Base-by-base conservation (phyloP, 2,113 vertebrate genomes). In the Columba livia region DNA sequence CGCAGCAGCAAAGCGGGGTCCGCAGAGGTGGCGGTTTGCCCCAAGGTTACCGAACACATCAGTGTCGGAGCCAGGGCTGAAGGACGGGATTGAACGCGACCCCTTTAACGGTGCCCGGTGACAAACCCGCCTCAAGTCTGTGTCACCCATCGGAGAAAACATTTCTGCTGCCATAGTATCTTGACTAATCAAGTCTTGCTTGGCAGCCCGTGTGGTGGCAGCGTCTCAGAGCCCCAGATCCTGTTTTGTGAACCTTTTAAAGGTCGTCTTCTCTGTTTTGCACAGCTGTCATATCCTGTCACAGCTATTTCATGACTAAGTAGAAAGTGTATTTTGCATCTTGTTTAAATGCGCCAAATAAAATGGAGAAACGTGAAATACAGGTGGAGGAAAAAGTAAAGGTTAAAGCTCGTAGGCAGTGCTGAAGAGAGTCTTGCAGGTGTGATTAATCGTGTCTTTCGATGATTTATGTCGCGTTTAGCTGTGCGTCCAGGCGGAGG, bases 401-500 rank as follows among this genome's bases (percentile, higher is more conserved):
- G 47, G 74, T 58, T 92, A 73, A 79, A 57, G 54, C 86, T 95
- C 69, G 29, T 61, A 90, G 73, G 25, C 6, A n/a, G 34, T 58
- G 21, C 57, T 69, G 73, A 93, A 88, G 53, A 88, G 62, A 92
- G 79, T 82, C 86, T 94, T 92, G 73, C 90, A 79, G 73, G 69
- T 85, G 44, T 81, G 75, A 93, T 91, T 85, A 95, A 92, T 86
- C 5, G 0, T 79, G 90, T 85, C 83, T 70, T 89, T 65, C 72
- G 62, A 87, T 95, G 90, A 93, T 96, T 89, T 96, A 86, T 96
- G 74, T 95, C 92, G 83, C 84, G 79, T 73, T 92, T 92, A 95
- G 65, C 50, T 69, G 83, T 92, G 85, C 66, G 65, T 56, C 65
- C 88, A 87, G 80, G 80, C 88, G 84, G 80, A 32, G 66, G 34